Percentiles rank a stretch among this genome's conserved stretches.
Conservation (phyloP, 2,113 vertebrate species). For the Sceloporus tristichus region DNA sequence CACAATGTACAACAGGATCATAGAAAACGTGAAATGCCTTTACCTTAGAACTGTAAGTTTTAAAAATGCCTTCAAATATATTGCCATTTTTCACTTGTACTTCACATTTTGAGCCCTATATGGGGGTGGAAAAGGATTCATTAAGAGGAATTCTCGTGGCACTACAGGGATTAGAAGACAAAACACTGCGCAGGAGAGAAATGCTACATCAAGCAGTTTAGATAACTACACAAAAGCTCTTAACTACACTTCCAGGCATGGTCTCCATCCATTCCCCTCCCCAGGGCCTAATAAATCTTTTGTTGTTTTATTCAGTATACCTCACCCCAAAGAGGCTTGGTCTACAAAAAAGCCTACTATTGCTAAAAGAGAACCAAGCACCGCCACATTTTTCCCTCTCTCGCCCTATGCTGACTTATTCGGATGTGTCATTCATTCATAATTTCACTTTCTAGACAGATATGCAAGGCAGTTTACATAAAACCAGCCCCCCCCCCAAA, state of each 20-base stretch:
- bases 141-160: background rate
- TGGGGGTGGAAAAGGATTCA: conserved; percentile 5
- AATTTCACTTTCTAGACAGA: background rate
- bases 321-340: background rate
- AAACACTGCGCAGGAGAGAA: background rate
- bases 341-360: no score
- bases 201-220: no score
- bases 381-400: background rate
- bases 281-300: background rate
- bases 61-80: conserved; percentile 98
- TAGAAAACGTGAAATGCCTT: conserved; percentile 41
- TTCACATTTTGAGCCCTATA: conserved; percentile 98
- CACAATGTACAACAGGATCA: background rate
- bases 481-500: background rate
- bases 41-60: conserved; percentile 99
- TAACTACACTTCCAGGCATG: background rate
- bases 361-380: background rate
- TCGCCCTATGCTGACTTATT: background rate
- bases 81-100: conserved; percentile 98
- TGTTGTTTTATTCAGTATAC: background rate
- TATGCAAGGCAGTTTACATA: background rate
- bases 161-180: background rate
- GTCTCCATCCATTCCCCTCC: background rate
- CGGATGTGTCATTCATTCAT: background rate
- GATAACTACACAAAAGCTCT: background rate